Evolutionary conservation across 2,113 vertebrate genomes (phyloP).

Genomic region (Semicossyphus pulcher): DNA sequence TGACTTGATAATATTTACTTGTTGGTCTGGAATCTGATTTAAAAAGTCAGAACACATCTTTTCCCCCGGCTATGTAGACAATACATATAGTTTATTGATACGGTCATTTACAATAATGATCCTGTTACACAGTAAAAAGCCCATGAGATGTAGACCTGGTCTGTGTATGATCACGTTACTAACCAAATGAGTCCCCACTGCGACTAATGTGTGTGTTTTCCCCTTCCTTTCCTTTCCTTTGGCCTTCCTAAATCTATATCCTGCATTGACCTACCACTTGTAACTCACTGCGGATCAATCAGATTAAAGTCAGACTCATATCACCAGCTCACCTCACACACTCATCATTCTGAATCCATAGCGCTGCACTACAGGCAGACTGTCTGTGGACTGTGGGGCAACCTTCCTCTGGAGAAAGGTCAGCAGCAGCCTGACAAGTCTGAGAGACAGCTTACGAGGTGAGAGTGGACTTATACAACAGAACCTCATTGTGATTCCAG

Average conservation of each 20-base stretch:
- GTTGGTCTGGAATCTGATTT: too few species aligned
- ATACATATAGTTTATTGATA: too few species aligned
- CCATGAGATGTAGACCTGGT: too few species aligned
- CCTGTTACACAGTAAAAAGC: too few species aligned
- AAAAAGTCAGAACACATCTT: too few species aligned
- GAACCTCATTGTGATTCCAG: slow-evolving; percentile 49
- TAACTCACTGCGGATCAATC: slow-evolving; percentile 36
- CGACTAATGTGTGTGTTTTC: too few species aligned
- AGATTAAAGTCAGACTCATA: slow-evolving; percentile 40
- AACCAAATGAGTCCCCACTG: too few species aligned
- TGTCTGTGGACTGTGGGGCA: slow-evolving; percentile 30
- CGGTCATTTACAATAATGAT: too few species aligned
- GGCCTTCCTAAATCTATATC: neutral
- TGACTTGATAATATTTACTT: too few species aligned
- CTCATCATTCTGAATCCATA: slow-evolving; percentile 48
- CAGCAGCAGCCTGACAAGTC: slow-evolving; percentile 43
- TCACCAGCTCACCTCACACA: slow-evolving; percentile 30
- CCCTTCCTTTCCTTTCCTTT: too few species aligned
- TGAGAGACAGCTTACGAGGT: slow-evolving; percentile 38
- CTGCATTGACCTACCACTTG: neutral
- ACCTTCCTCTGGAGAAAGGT: slow-evolving; percentile 49
- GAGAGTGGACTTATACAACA: slow-evolving; percentile 32
- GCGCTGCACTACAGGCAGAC: slow-evolving; percentile 20
- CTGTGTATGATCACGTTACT: too few species aligned
- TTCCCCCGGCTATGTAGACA: too few species aligned